phyloP scores from a whole-genome alignment of 2,888 invertebrate genomes.

The Oscheius myriophilus region DNA sequence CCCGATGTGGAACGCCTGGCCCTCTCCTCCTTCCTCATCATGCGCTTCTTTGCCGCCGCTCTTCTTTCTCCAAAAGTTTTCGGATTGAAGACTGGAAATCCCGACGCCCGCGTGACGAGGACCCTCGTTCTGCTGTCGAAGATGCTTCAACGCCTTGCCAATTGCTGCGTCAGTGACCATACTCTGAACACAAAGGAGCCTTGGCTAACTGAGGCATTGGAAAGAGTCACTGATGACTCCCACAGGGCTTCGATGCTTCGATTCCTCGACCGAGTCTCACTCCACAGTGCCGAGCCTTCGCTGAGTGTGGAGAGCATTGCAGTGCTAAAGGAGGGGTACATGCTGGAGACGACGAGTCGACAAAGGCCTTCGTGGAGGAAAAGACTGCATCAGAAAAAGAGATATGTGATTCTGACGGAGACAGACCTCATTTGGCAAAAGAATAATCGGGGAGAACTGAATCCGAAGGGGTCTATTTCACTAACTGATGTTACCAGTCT shows the following conservation, averaged over 20 bases:
- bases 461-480: conserved; percentile 48
- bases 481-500: conserved; percentile 55
- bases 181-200: conserved; percentile 61
- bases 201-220: conserved; percentile 65
- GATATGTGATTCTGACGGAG: conserved; percentile 57
- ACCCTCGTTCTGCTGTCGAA: conserved; percentile 69
- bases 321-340: conserved; percentile 54
- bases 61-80: conserved; percentile 68
- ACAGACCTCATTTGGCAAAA: conserved; percentile 65
- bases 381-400: conserved; percentile 58
- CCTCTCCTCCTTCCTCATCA: conserved; percentile 67
- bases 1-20: conserved; percentile 63
- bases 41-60: conserved; percentile 70
- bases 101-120: conserved; percentile 62
- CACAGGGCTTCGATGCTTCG: conserved; percentile 60
- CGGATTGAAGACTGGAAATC: conserved; percentile 62
- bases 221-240: conserved; percentile 56
- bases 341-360: conserved; percentile 46
- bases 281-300: conserved; percentile 17
- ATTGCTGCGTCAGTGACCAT: conserved; percentile 64
- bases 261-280: conserved; percentile 64
- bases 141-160: conserved; percentile 67
- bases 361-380: conserved; percentile 44
- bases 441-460: conserved; percentile 41
- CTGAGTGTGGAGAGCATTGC: conserved; percentile 35